These are phyloP conservation scores for Nothobranchius kuhntae DNA, from an alignment of 2,113 vertebrate species.

Conservation along the genomic window DNA sequence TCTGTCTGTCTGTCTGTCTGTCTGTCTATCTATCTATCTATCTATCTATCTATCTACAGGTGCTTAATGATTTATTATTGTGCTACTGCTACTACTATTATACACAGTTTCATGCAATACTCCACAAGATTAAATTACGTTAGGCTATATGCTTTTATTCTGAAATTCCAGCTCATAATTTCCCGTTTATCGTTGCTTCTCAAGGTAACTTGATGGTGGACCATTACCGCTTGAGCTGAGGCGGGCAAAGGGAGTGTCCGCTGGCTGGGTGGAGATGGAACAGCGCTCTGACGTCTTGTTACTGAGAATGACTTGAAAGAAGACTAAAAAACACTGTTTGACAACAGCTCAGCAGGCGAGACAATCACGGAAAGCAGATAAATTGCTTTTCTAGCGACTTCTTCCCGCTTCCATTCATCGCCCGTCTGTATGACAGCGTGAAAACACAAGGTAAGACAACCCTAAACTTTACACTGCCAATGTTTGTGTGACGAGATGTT, in stretches of 20 bases:
- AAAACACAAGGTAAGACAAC: conserved; percentile 52
- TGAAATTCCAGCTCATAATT: not conserved
- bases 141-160: conserved; percentile 29
- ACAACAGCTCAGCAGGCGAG: conserved; percentile 45
- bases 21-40: too few relatives aligned
- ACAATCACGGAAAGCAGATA: conserved; percentile 21
- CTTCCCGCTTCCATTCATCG: conserved; percentile 35
- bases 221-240: conserved; percentile 9
- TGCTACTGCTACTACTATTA: too few relatives aligned
- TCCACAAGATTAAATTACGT: too few relatives aligned
- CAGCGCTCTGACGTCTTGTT: conserved; percentile 48
- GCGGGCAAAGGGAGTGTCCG: conserved; percentile 54
- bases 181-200: not conserved
- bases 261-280: conserved; percentile 7
- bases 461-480: not conserved
- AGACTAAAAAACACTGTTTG: conserved; percentile 4
- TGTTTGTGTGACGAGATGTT: not conserved
- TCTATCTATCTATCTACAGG: too few relatives aligned
- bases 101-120: too few relatives aligned
- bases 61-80: too few relatives aligned
- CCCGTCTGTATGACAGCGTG: conserved; percentile 49
- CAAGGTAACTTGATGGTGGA: not conserved
- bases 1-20: too few relatives aligned
- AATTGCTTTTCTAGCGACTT: conserved; percentile 19
- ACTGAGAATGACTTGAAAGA: conserved; percentile 41